Evolutionary conservation across 1,140 invertebrate genomes (phyloP), one percentile per base, ranked within the genome.

Genomic region (Branchinecta lindahli): DNA sequence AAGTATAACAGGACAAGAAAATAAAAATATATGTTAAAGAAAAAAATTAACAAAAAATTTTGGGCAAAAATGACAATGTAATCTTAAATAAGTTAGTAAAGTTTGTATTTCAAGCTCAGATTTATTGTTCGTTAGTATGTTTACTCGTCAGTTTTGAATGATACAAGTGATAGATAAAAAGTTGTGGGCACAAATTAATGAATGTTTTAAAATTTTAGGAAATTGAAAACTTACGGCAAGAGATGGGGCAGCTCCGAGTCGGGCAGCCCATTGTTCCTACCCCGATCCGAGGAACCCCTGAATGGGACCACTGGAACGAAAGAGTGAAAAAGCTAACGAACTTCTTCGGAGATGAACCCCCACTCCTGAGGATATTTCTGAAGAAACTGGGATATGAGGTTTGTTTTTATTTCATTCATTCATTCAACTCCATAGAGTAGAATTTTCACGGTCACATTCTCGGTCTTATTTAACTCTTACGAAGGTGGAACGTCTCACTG

Each of bases 271-370:
- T 75, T 33, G 73, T 74, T 45, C 70, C 73, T 12, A 61, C 73
- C 67, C 73, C 72, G 15, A 46, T 15, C 21, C 12, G 52, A 61
- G 52, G 52, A 15, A 61, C 52, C 52, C 52, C 12, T 61, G 52
- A 61, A 6, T 61, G 18, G 12, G 52, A 61, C 52, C 52, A 15
- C 6, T 61, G 52, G 52, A 61, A 61, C 18, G 52, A 61, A 68
- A 82, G 88, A 71, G 88, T 92, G 0, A 89, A 89, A 76, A 88
- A 90, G 73, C 82, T 91, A 65, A 91, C 85, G 46, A 93, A 93
- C 80, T 94, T 95, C 84, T 96, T 95, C 81, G 92, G 92, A 10
- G 89, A 92, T 78, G 92, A 96, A 77, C 92, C 92, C 45, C 92
- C 91, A 10, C 83, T 94, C 52, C 85, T 96, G 77, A 84, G 91